Evolutionary conservation across 2,888 invertebrate genomes (phyloP), one percentile per base, ranked within the genome.

Genomic region (Pseudoips prasinana): DNA sequence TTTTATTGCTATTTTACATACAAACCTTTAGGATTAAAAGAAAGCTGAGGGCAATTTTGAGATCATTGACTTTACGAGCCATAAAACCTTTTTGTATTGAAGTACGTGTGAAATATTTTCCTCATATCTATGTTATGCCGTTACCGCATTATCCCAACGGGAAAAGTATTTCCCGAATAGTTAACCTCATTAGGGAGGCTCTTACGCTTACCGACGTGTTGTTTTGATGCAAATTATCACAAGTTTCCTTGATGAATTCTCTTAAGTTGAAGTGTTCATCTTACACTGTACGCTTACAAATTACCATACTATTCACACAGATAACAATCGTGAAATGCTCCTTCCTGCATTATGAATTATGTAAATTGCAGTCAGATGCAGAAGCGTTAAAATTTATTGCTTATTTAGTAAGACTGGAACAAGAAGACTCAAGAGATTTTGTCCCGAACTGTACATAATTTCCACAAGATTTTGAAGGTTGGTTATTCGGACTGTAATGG

Each of bases 51-150:
- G 65, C 73, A 73, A 79, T 76, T 72, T 66, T 57, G 63, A 71
- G 74, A 73, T 79, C 74, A 76, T 79, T 72, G 75, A 64, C 67
- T 75, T 79, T 79, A 79, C 69, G 77, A 66, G 58, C 69, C 62
- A 73, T 79, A 74, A 79, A 78, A 75, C 72, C 70, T 69, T 75
- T 72, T 71, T 66, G 62, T 58, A 59, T 63, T 62, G 64, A 57
- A 60, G 65, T 66, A 67, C 67, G 64, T 60, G 64, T 54, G 58
- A 65, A 65, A 64, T 73, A 55, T 52, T 52, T 46, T 44, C 43
- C 39, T 50, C 47, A 36, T 54, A 38, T 53, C 38, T 48, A 43
- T 44, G 49, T 45, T 47, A 35, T 44, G 45, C 34, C 50, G 55
- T 63, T 51, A 57, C 57, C 55, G 39, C 37, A 44, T 58, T 56